phyloP scores from a whole-genome alignment of 2,888 invertebrate species.

The Eupithecia centaureata region DNA sequence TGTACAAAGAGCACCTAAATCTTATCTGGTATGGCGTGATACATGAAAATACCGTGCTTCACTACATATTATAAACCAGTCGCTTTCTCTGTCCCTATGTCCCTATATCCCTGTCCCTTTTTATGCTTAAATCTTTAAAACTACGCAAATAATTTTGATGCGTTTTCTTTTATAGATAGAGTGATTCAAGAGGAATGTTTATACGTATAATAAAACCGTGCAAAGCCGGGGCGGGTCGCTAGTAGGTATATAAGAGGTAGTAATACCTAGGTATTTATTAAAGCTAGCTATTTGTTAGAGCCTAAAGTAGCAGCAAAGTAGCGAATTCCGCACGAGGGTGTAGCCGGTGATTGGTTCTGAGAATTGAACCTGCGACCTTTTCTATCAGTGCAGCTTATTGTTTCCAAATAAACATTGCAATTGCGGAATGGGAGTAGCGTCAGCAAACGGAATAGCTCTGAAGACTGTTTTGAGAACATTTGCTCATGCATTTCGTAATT shows the following conservation, averaged over 20 bases:
- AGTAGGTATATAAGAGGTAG: not conserved
- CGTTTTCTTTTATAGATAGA: no score
- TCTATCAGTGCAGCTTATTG: conserved; percentile 42
- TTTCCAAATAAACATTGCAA: conserved; percentile 56
- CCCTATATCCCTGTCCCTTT: no score
- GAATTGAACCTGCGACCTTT: conserved; percentile 47
- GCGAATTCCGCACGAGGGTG: conserved; percentile 15
- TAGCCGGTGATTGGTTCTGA: conserved; percentile 18
- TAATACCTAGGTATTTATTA: not conserved
- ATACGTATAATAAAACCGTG: no score
- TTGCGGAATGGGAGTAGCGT: conserved; percentile 38
- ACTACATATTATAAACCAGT: no score
- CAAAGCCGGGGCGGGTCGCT: no score
- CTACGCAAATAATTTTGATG: no score
- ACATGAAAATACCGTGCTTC: no score
- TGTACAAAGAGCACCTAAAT: not conserved
- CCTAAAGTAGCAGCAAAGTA: conserved; percentile 4
- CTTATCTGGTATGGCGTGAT: not conserved
- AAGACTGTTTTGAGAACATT: not conserved
- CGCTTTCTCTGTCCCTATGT: no score
- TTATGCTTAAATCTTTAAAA: no score
- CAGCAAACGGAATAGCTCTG: conserved; percentile 16
- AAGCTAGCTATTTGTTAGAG: not conserved
- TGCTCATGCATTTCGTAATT: not conserved
- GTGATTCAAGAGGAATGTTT: no score